Evolutionary conservation across 2,888 invertebrate genomes (phyloP).

Genomic region (Eurytoma adleriae): DNA sequence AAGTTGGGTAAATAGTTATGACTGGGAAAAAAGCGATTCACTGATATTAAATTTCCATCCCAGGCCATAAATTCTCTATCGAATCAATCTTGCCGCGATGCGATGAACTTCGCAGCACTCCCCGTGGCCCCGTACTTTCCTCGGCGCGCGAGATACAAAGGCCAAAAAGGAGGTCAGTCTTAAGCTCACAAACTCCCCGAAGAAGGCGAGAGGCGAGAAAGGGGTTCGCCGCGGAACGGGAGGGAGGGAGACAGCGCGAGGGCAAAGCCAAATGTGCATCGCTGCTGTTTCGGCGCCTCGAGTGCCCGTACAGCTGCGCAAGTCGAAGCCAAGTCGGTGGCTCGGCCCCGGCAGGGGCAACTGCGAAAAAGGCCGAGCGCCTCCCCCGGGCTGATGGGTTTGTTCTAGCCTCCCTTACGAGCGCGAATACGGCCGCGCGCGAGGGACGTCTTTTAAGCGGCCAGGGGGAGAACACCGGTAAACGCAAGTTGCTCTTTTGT

Average conservation of each 20-base stretch:
- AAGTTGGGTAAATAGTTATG: not conserved
- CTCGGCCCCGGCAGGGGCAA: not conserved
- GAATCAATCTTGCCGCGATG: slow-evolving; percentile 31
- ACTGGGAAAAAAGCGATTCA: not conserved
- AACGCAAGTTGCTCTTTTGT: not conserved
- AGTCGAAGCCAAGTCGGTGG: not conserved
- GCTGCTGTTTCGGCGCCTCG: slow-evolving; percentile 15
- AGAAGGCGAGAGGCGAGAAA: not conserved
- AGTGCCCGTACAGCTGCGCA: not conserved
- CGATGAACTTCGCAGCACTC: slow-evolving; percentile 27
- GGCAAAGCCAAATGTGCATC: slow-evolving; percentile 18
- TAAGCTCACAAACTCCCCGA: slow-evolving; percentile 29
- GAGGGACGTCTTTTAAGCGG: not conserved
- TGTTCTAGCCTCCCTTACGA: not conserved
- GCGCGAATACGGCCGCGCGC: not conserved
- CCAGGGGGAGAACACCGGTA: not conserved
- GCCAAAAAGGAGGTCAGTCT: slow-evolving; percentile 46
- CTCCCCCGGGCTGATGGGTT: slow-evolving; percentile 13
- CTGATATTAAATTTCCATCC: slow-evolving; percentile 33
- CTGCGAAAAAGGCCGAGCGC: slow-evolving; percentile 11
- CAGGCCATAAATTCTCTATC: slow-evolving; percentile 30
- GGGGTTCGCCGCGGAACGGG: not conserved
- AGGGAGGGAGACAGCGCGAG: not conserved
- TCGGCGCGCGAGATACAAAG: slow-evolving; percentile 25
- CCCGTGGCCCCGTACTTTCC: not conserved